Base-by-base conservation (phyloP, 2,888 invertebrate genomes). In the Julus scandinavius region DNA sequence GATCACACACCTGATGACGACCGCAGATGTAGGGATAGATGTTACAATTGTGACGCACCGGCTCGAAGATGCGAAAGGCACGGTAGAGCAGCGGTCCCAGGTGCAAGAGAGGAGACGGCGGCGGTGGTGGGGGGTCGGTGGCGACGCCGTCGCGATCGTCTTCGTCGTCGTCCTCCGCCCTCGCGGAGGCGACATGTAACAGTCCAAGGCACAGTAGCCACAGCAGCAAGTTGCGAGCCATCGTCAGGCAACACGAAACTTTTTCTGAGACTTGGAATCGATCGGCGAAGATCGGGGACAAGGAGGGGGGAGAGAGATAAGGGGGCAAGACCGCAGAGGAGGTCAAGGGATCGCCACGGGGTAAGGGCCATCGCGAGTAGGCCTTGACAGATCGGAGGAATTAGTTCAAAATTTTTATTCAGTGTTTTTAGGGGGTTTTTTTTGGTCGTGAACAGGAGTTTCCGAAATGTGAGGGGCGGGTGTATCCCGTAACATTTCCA, bases 301-400 rank as follows among this genome's bases (percentile, higher is more conserved):
- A 54, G 50, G 50, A 29, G 29, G 29, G 29, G 29, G 29, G 29
- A 1, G 29, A 29, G 29, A 29, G 29, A 29, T 29, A 29, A 29
- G 50, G 50, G 50, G 50, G 58, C 58, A 58, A 13, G 58, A 29
- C 7, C 29, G 72, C 72, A 72, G 72, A 72, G 72, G 72, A 72
- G 72, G 72, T 72, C 72, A 72, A 72, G 72, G 72, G 72, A 72
- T 72, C 72, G 72, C 72, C 72, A 72, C 9, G 72, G 72, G 72
- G 72, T 72, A 72, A 72, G 72, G 72, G 72, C 72, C 72, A 72
- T 72, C 72, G 72, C 29, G 72, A 13, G 72, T 11, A 20, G 72
- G 72, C 72, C 72, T 72, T 72, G 63, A 20, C 50, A 6, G 50
- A 50, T 50, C 50, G 7, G 50, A 50, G 50, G 50, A 50, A 50